phyloP scores from a whole-genome alignment of 2,888 invertebrate genomes.

The Margaritifera margaritifera region DNA sequence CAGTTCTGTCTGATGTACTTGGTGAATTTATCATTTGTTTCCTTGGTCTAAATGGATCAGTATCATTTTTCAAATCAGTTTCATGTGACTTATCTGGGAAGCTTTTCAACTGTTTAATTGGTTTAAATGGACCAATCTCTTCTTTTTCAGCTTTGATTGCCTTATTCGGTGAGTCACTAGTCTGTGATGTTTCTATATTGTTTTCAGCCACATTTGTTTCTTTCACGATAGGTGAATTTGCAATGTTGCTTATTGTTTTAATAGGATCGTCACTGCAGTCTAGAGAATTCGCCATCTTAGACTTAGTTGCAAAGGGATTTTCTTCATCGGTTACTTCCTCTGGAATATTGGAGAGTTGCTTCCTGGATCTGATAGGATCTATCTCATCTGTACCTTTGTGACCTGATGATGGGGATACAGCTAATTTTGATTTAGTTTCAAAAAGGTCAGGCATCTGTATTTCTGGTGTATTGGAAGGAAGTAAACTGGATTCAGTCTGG shows the following conservation, averaged over 20 bases:
- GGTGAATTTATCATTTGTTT: constrained; percentile 34
- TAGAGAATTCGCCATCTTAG: constrained; percentile 9
- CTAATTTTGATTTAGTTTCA: constrained; percentile 2
- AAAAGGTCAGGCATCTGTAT: constrained; percentile 5
- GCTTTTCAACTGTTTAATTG: too few species aligned
- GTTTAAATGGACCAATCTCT: too few species aligned
- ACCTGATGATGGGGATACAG: constrained; percentile 16
- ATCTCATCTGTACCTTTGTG: not conserved
- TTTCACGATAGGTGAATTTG: too few species aligned
- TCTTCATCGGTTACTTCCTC: not conserved
- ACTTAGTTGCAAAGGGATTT: constrained; percentile 9
- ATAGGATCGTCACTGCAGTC: too few species aligned
- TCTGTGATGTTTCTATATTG: too few species aligned
- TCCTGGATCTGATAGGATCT: constrained; percentile 6
- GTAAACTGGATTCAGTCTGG: too few species aligned
- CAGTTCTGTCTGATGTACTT: constrained; percentile 8
- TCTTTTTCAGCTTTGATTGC: too few species aligned
- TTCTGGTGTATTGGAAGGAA: too few species aligned
- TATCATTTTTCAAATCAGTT: constrained; percentile 1
- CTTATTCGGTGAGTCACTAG: too few species aligned
- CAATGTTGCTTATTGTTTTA: too few species aligned
- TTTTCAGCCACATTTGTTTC: too few species aligned
- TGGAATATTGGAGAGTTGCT: constrained; percentile 11
- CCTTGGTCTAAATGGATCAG: constrained; percentile 32
- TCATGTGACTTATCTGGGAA: too few species aligned